A percentile compares a stretch with the other conserved stretches of the same genome.
phyloP scores from a whole-genome alignment of 2,888 invertebrate species.

The Ellobium chinense region DNA sequence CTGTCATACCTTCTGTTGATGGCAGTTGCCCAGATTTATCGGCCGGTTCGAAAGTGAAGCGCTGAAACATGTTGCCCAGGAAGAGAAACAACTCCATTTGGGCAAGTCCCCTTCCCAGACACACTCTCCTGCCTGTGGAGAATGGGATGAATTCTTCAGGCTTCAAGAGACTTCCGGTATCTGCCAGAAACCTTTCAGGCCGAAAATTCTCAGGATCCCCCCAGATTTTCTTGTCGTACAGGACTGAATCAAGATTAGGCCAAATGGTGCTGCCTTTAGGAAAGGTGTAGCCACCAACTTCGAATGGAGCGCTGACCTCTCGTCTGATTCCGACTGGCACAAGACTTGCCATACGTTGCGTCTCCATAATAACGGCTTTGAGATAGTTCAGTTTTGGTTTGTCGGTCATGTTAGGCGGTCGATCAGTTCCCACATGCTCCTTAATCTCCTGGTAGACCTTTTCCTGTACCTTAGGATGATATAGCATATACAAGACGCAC shows the following conservation, averaged over 20 bases:
- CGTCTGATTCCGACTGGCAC: constrained; percentile 56
- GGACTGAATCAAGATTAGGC: constrained; percentile 63
- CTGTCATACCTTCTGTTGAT: background rate
- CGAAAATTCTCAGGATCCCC: constrained; percentile 60
- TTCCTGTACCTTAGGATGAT: constrained; percentile 83
- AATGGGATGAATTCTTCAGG: constrained; percentile 52
- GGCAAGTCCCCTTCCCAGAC: constrained; percentile 42
- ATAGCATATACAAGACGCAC: constrained; percentile 88
- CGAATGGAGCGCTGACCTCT: constrained; percentile 53
- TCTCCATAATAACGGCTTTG: constrained; percentile 71
- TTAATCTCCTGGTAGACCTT: constrained; percentile 55
- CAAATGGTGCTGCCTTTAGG: constrained; percentile 63
- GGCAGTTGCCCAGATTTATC: constrained; percentile 5
- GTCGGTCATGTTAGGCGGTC: constrained; percentile 54
- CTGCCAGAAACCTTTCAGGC: constrained; percentile 64
- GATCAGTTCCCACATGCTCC: constrained; percentile 71
- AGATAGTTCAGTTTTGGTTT: constrained; percentile 55
- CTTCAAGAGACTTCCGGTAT: constrained; percentile 44
- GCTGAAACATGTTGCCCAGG: constrained; percentile 40
- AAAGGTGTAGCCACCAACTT: constrained; percentile 65
- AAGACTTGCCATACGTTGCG: constrained; percentile 60
- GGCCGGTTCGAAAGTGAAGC: constrained; percentile 33
- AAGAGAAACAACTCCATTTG: constrained; percentile 42
- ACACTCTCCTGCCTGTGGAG: constrained; percentile 35
- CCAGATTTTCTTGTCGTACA: constrained; percentile 59